These are phyloP conservation scores for Nineta flava DNA, from an alignment of 2,888 invertebrate species.

Conservation along the genomic window DNA sequence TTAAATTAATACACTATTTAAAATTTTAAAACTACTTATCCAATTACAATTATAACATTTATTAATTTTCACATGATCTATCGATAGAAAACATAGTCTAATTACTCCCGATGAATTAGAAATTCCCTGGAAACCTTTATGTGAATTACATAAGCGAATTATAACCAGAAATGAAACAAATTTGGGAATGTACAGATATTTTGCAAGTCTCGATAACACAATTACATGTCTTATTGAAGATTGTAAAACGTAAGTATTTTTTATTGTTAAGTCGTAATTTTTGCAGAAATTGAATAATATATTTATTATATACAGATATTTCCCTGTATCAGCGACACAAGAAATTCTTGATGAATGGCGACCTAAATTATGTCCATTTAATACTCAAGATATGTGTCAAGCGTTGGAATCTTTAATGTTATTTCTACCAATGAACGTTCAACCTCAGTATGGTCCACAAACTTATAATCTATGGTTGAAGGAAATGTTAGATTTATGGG, in stretches of 20 bases:
- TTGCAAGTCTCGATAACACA: slow-evolving; percentile 18
- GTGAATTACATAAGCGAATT: slow-evolving; percentile 44
- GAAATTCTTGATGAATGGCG: slow-evolving; percentile 75
- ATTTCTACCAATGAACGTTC: slow-evolving; percentile 61
- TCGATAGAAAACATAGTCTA: slow-evolving; percentile 55
- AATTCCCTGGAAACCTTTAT: slow-evolving; percentile 76
- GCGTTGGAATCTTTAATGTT: slow-evolving; percentile 47
- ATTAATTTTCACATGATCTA: not conserved
- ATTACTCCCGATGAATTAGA: slow-evolving; percentile 63
- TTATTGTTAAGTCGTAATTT: not conserved
- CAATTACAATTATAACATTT: not conserved
- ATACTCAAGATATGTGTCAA: slow-evolving; percentile 31
- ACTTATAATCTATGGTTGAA: slow-evolving; percentile 68
- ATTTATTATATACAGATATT: slow-evolving; percentile 37
- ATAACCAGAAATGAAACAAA: slow-evolving; percentile 37
- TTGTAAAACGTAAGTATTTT: slow-evolving; percentile 22
- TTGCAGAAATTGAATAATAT: slow-evolving; percentile 1
- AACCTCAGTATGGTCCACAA: slow-evolving; percentile 39
- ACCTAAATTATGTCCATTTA: slow-evolving; percentile 64
- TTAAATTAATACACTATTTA: too few species aligned
- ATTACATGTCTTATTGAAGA: slow-evolving; percentile 21
- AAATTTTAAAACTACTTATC: too few species aligned
- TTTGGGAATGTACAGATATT: slow-evolving; percentile 39
- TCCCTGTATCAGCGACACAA: slow-evolving; percentile 54
- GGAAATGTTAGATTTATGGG: slow-evolving; percentile 64